Evolutionary conservation across 2,113 vertebrate genomes (phyloP).

Genomic region (Phylloscopus trochilus): DNA sequence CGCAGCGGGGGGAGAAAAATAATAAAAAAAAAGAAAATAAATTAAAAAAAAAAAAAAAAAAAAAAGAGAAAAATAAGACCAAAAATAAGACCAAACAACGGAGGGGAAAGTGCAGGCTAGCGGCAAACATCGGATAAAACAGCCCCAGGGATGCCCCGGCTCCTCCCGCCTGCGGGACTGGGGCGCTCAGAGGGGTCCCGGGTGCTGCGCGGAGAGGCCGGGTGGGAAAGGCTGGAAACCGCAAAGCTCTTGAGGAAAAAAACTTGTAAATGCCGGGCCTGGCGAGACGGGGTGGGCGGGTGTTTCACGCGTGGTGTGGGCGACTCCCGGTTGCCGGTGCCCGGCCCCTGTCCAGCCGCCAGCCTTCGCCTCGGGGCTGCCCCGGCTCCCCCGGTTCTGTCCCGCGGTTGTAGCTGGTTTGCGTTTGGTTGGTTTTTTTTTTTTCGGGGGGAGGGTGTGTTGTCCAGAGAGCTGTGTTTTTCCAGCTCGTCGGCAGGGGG

Average conservation of each 20-base stretch:
- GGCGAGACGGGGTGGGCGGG: not conserved
- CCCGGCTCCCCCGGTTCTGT: not conserved
- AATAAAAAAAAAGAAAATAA: too few relatives aligned
- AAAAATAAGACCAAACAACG: not conserved
- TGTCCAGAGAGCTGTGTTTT: slow-evolving; percentile 20
- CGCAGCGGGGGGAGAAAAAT: not conserved
- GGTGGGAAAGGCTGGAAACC: not conserved
- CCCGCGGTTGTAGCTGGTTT: not conserved
- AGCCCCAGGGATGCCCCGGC: not conserved
- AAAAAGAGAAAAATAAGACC: not conserved
- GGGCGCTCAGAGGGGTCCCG: not conserved
- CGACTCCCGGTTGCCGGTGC: not conserved
- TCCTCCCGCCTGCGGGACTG: not conserved
- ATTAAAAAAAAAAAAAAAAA: too few relatives aligned
- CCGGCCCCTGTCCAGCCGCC: not conserved
- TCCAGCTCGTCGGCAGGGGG: slow-evolving; percentile 58
- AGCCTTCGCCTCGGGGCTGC: too few relatives aligned
- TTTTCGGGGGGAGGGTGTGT: not conserved
- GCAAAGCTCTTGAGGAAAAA: not conserved
- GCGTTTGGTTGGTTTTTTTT: not conserved
- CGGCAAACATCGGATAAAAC: not conserved
- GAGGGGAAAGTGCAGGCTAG: not conserved
- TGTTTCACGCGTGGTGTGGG: not conserved
- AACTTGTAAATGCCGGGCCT: not conserved
- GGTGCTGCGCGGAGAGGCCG: not conserved